phyloP scores from a whole-genome alignment of 2,113 vertebrate species.

The Pomatorhinus ruficollis region DNA sequence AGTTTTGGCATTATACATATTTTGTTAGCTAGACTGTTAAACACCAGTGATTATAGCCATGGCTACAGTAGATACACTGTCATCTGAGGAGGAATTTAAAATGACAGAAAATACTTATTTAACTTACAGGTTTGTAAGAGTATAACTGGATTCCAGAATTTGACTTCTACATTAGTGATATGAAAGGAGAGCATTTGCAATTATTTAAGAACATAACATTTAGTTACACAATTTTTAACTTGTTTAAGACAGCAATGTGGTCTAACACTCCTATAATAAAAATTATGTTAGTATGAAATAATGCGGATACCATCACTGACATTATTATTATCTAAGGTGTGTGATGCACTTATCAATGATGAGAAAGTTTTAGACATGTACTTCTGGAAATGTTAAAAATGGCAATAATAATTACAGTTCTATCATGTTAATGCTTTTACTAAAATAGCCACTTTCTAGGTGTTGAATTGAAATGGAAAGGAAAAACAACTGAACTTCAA shows the following conservation, averaged over 20 bases:
- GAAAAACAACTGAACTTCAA: conserved; percentile 2
- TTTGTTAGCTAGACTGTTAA: background rate
- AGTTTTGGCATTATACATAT: background rate
- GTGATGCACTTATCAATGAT: background rate
- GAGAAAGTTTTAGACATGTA: background rate
- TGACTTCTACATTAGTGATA: background rate
- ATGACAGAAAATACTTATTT: background rate
- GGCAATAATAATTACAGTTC: background rate
- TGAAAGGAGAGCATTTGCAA: background rate
- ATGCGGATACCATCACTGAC: background rate
- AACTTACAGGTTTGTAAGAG: background rate
- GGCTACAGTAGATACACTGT: background rate
- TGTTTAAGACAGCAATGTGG: background rate
- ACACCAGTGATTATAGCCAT: background rate
- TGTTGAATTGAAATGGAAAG: background rate
- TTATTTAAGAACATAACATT: background rate
- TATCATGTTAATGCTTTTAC: background rate
- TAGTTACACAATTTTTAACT: background rate
- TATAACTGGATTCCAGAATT: background rate
- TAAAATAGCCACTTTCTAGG: background rate
- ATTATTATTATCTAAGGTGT: background rate
- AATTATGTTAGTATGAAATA: background rate
- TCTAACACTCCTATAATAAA: background rate
- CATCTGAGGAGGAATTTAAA: background rate
- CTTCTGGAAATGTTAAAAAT: background rate